phyloP scores from a whole-genome alignment of 2,888 invertebrate genomes.

The Aleiodes leptofemur region DNA sequence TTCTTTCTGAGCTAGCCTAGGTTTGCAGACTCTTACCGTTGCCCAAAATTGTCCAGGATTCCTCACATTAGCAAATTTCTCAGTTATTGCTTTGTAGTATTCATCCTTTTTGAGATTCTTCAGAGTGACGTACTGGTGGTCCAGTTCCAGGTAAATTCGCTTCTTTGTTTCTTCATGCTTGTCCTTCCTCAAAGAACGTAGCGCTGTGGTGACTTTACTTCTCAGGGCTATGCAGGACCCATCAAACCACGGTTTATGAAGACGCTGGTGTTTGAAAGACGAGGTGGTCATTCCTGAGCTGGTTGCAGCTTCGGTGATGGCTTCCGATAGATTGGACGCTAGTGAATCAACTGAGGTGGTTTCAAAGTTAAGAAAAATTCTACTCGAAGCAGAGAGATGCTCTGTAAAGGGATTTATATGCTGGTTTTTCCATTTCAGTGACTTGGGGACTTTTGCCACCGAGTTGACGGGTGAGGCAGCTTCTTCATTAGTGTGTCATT shows the following conservation, averaged over 20 bases:
- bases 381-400: background rate
- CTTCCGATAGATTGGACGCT: background rate
- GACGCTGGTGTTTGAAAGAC: background rate
- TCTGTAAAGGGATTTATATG: background rate
- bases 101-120: background rate
- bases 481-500: background rate
- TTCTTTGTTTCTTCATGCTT: no score
- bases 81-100: background rate
- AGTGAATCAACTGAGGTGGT: background rate
- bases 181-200: background rate
- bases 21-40: background rate
- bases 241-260: background rate
- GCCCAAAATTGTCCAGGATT: background rate
- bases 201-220: background rate
- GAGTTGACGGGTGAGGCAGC: background rate
- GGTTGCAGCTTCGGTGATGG: background rate
- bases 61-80: background rate
- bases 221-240: background rate
- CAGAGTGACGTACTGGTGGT: background rate
- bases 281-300: background rate
- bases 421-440: background rate
- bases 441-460: background rate
- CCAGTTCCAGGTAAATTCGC: no score
- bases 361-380: background rate
- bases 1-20: background rate